These are phyloP conservation scores for Andrena bucephala DNA, from an alignment of 2,888 invertebrate genomes.

Conservation along the genomic window DNA sequence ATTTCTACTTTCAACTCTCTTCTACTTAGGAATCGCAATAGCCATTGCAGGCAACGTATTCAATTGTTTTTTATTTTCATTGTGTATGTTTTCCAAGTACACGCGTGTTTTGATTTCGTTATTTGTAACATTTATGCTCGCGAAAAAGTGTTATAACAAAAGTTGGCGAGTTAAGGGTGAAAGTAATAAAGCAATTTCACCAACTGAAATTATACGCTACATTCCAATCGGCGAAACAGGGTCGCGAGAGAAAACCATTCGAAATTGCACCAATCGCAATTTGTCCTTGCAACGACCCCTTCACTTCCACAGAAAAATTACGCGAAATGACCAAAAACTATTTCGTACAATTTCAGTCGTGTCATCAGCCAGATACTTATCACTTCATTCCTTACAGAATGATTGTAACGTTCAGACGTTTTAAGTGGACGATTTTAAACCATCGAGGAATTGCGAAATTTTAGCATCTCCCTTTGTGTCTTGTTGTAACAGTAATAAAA, in stretches of 20 bases:
- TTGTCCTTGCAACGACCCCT: slow-evolving; percentile 50
- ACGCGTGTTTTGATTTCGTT: background rate
- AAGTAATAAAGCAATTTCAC: slow-evolving; percentile 60
- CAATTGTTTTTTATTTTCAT: background rate
- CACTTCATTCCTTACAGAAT: background rate
- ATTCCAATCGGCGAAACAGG: slow-evolving; percentile 55
- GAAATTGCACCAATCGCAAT: slow-evolving; percentile 58
- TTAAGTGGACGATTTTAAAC: slow-evolving; percentile 14
- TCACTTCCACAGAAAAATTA: slow-evolving; percentile 47
- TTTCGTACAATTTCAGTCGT: background rate
- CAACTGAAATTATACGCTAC: slow-evolving; percentile 50
- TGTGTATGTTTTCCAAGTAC: background rate
- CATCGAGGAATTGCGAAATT: slow-evolving; percentile 38
- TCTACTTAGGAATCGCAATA: no score
- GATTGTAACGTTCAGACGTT: background rate
- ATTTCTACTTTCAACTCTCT: no score
- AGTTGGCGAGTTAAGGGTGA: slow-evolving; percentile 43
- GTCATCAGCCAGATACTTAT: background rate
- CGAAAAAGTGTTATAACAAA: slow-evolving; percentile 21
- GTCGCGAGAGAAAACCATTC: slow-evolving; percentile 54
- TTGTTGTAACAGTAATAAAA: slow-evolving; percentile 41
- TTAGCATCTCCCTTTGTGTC: slow-evolving; percentile 32
- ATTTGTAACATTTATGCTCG: slow-evolving; percentile 1
- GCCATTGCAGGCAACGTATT: background rate
- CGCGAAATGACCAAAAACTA: slow-evolving; percentile 38